Percentiles rank a stretch among this genome's conserved stretches.
Evolutionary conservation across 2,797 vertebrate species (phyloP).

Genomic region (Pangasius sanitwongsei): DNA sequence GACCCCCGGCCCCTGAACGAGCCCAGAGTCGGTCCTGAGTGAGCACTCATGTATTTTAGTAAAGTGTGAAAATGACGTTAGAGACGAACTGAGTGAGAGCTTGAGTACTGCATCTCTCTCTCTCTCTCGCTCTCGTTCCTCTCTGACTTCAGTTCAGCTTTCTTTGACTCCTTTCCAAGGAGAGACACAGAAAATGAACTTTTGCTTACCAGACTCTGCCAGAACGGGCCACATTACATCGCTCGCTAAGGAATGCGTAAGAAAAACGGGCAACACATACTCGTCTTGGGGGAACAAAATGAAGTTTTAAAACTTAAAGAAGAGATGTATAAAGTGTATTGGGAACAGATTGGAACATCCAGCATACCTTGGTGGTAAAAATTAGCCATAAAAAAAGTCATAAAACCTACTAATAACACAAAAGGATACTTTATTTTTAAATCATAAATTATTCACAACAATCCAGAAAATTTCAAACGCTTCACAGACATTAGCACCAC

Average conservation of each 20-base stretch:
- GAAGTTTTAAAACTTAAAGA: not conserved
- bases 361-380: not conserved
- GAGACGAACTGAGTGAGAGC: not conserved
- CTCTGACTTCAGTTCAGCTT: not conserved
- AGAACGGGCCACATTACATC: not conserved
- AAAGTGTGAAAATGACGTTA: not conserved
- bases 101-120: not conserved
- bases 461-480: not conserved
- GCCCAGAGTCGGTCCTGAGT: not conserved
- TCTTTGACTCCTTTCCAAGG: not conserved
- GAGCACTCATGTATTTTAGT: not conserved
- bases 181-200: not conserved
- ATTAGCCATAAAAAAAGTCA: not conserved
- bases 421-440: not conserved
- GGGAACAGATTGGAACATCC: not conserved
- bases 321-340: not conserved
- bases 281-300: not conserved
- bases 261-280: not conserved
- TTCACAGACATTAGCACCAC: not conserved
- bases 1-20: not conserved
- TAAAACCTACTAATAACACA: not conserved
- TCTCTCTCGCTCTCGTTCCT: not conserved
- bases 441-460: not conserved
- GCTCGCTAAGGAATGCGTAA: not conserved
- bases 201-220: not conserved